Percentiles rank a stretch among this genome's conserved stretches.
Evolutionary conservation across 30 jellyfish, hydroid and myxozoan genomes (phyloP).

Genomic region (Nemopilema nomurai): DNA sequence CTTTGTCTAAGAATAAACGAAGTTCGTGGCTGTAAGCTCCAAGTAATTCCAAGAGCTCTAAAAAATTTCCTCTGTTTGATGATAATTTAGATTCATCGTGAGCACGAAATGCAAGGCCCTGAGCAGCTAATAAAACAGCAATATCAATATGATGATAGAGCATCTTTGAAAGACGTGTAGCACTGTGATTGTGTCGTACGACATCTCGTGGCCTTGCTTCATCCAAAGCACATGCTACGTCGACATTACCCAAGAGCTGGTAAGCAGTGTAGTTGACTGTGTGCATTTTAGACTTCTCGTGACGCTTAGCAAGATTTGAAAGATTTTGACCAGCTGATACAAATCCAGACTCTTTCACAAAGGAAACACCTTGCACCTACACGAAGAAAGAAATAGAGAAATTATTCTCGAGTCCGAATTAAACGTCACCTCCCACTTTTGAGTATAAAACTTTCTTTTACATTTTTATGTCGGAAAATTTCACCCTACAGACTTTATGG

Average conservation of each 20-base stretch:
- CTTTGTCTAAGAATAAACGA: constrained; percentile 15
- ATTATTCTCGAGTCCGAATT: constrained; percentile 1
- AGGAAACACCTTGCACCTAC: constrained; percentile 23
- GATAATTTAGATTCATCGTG: constrained; percentile 17
- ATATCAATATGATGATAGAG: constrained; percentile 20
- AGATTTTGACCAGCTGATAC: constrained; percentile 17
- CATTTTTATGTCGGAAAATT: background rate
- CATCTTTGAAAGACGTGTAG: constrained; percentile 5
- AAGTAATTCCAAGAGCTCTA: constrained; percentile 10
- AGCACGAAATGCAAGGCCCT: constrained; percentile 62
- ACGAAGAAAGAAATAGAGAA: constrained; percentile 6
- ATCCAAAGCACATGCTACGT: constrained; percentile 51
- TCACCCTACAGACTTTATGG: background rate
- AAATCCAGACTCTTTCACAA: constrained; percentile 2
- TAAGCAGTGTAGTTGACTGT: constrained; percentile 14
- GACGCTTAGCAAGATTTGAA: constrained; percentile 12
- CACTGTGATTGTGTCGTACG: constrained; percentile 14
- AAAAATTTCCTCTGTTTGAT: constrained; percentile 18
- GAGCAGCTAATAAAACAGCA: constrained; percentile 44
- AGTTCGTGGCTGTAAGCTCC: constrained; percentile 33
- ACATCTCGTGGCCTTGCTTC: constrained; percentile 41
- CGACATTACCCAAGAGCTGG: constrained; percentile 30
- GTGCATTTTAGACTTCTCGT: constrained; percentile 17
- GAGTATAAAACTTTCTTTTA: background rate
- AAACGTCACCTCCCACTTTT: background rate